These are phyloP conservation scores for Dicerorhinus sumatrensis DNA, from an alignment of 2,113 vertebrate species.

Conservation along the genomic window DNA sequence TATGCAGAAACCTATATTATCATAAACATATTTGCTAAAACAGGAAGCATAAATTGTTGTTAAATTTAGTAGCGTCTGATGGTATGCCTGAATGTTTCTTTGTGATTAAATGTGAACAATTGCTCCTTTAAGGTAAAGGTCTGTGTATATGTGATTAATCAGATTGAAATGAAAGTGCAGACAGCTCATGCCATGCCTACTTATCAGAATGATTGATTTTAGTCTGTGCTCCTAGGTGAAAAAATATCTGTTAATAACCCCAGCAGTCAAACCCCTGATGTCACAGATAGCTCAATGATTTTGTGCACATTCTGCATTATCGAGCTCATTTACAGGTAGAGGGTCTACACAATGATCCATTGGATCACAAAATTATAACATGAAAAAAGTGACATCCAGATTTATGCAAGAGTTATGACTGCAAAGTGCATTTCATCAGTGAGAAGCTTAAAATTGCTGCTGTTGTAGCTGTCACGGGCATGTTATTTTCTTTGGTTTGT, in stretches of 20 bases:
- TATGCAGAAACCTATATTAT: slow-evolving; percentile 80
- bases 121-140: slow-evolving; percentile 92
- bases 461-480: slow-evolving; percentile 86
- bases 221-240: slow-evolving; percentile 86
- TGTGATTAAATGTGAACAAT: slow-evolving; percentile 91
- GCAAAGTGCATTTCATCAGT: slow-evolving; percentile 78
- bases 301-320: slow-evolving; percentile 84
- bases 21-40: slow-evolving; percentile 86
- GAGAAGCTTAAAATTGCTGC: slow-evolving; percentile 87
- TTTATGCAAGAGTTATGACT: slow-evolving; percentile 86
- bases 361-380: slow-evolving; percentile 86
- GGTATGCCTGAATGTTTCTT: slow-evolving; percentile 88
- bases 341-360: slow-evolving; percentile 76
- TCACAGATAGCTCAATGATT: slow-evolving; percentile 86
- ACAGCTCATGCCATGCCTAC: slow-evolving; percentile 89
- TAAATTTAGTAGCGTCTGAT: slow-evolving; percentile 86
- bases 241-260: slow-evolving; percentile 91
- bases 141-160: slow-evolving; percentile 90
- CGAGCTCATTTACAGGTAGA: slow-evolving; percentile 86
- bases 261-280: slow-evolving; percentile 87
- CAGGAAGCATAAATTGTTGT: slow-evolving; percentile 84
- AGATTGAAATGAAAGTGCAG: slow-evolving; percentile 89
- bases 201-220: slow-evolving; percentile 92
- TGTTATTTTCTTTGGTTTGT: slow-evolving; percentile 84
- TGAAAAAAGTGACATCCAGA: slow-evolving; percentile 79